Percentiles rank a stretch among this genome's conserved stretches.
These are phyloP conservation scores for Dugesia japonica DNA, from an alignment of 2,888 invertebrate species.

Conservation along the genomic window DNA sequence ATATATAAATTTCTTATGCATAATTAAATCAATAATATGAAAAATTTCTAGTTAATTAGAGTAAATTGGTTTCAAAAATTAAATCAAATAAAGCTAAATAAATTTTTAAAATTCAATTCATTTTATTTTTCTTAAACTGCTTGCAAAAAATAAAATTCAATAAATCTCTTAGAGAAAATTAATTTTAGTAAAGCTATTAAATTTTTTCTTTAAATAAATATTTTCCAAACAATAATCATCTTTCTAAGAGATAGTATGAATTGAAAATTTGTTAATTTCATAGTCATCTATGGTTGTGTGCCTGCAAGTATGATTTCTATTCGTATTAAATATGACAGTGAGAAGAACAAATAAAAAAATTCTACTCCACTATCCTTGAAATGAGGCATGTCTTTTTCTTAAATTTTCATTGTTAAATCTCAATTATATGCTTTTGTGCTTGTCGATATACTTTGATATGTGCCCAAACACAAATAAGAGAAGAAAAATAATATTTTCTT, in stretches of 20 bases:
- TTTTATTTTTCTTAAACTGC: not conserved
- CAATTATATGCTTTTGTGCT: not conserved
- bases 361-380: slow-evolving; percentile 10
- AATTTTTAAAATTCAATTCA: not conserved
- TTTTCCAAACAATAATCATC: slow-evolving; percentile 16
- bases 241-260: slow-evolving; percentile 15
- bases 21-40: not conserved
- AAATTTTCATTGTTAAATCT: not conserved
- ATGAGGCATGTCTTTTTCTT: not conserved
- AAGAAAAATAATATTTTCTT: slow-evolving; percentile 8
- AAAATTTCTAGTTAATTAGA: not conserved
- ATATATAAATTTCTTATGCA: too few relatives aligned
- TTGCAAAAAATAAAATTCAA: slow-evolving; percentile 13
- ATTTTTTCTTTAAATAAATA: slow-evolving; percentile 20
- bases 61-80: not conserved
- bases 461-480: slow-evolving; percentile 9
- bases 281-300: not conserved
- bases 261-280: slow-evolving; percentile 20
- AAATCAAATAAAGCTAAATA: not conserved
- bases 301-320: not conserved
- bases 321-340: slow-evolving; percentile 15
- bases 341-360: slow-evolving; percentile 16
- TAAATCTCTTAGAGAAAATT: slow-evolving; percentile 20
- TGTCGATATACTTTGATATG: slow-evolving; percentile 3
- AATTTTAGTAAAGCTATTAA: slow-evolving; percentile 9